phyloP scores from a whole-genome alignment of 35 echinoderm and acorn worm genomes.

The Apostichopus parvimensis region DNA sequence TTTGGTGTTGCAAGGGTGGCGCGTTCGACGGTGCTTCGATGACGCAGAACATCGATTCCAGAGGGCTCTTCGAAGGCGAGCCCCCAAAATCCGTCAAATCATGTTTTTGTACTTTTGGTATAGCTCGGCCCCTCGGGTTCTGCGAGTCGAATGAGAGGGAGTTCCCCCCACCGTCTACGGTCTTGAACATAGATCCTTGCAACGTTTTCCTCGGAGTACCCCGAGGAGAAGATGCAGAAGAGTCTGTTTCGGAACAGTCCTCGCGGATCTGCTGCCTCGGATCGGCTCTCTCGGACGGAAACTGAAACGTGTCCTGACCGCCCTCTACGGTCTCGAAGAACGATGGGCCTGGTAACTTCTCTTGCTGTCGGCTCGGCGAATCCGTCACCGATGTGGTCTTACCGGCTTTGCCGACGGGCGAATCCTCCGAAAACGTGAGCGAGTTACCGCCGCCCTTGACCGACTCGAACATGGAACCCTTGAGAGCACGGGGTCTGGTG shows the following conservation, averaged over 20 bases:
- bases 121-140: slow-evolving; percentile 18
- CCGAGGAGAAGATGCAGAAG: slow-evolving; percentile 39
- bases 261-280: slow-evolving; percentile 2
- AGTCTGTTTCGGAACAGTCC: slow-evolving; percentile 30
- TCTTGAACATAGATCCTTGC: slow-evolving; percentile 62
- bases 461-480: slow-evolving; percentile 73
- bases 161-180: slow-evolving; percentile 85
- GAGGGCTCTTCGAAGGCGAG: slow-evolving; percentile 57
- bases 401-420: neutral
- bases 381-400: neutral
- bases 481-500: slow-evolving; percentile 26
- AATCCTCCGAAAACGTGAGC: slow-evolving; percentile 73
- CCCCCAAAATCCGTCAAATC: slow-evolving; percentile 54
- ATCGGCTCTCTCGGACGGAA: slow-evolving; percentile 81
- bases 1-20: neutral
- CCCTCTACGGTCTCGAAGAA: slow-evolving; percentile 58
- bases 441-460: slow-evolving; percentile 78
- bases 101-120: slow-evolving; percentile 27
- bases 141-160: slow-evolving; percentile 81
- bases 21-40: slow-evolving; percentile 56
- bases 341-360: slow-evolving; percentile 38
- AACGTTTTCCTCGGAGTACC: slow-evolving; percentile 5
- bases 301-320: slow-evolving; percentile 71
- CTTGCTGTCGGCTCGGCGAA: slow-evolving; percentile 51
- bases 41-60: slow-evolving; percentile 63